Evolutionary conservation across 2,113 vertebrate species (phyloP).

Genomic region (Hemibagrus wyckioides): DNA sequence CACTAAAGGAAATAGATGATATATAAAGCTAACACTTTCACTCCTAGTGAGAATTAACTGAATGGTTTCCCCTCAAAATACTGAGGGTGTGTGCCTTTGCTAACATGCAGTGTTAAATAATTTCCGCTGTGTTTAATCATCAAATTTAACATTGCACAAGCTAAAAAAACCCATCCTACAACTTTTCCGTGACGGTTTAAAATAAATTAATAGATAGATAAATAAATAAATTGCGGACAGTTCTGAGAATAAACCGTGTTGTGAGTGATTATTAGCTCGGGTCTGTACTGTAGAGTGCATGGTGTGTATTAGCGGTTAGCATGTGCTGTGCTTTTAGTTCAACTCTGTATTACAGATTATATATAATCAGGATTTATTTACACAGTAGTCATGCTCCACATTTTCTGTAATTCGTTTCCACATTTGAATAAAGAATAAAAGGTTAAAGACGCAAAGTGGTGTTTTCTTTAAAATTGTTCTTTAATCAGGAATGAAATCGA

Average conservation of each 20-base stretch:
- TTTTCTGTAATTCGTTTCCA: not conserved
- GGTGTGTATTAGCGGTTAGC: not conserved
- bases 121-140: not conserved
- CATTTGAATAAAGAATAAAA: constrained; percentile 11
- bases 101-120: not conserved
- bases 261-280: not conserved
- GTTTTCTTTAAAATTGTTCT: not conserved
- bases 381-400: not conserved
- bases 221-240: not conserved
- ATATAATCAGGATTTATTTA: not conserved
- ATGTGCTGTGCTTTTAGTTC: not conserved
- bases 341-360: not conserved
- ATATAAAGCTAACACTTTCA: not conserved
- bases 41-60: not conserved
- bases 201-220: not conserved
- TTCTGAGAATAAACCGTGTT: not conserved
- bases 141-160: not conserved
- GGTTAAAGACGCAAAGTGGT: not conserved
- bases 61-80: not conserved
- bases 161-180: not conserved
- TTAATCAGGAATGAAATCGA: not conserved
- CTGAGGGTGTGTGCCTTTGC: not conserved
- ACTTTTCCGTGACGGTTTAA: not conserved
- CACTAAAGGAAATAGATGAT: too few species aligned
- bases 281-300: not conserved